Evolutionary conservation across 2,888 invertebrate genomes (phyloP).

Genomic region (Sturmia bella): DNA sequence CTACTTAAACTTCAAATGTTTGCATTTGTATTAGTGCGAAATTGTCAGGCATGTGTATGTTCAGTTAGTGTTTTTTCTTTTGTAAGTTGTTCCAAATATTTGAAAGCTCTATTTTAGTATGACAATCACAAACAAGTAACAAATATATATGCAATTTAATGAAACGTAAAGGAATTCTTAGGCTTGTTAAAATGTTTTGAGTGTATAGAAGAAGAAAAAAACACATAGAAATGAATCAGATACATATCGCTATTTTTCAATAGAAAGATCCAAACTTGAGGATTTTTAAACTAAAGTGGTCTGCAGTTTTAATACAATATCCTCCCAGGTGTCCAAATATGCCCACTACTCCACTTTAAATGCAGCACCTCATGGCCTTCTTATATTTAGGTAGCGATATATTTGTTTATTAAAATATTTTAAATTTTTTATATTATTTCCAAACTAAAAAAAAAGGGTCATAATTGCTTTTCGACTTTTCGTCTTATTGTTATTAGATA

Average conservation of each 20-base stretch:
- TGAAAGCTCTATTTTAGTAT: slow-evolving; percentile 5
- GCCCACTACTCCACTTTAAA: too few species aligned
- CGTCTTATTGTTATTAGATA: too few species aligned
- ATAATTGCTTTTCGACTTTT: not conserved
- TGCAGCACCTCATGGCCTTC: too few species aligned
- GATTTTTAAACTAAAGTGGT: too few species aligned
- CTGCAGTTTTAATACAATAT: too few species aligned
- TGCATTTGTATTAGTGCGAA: slow-evolving; percentile 19
- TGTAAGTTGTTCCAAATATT: slow-evolving; percentile 5
- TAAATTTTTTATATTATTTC: not conserved
- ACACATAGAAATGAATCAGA: not conserved
- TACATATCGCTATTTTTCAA: too few species aligned
- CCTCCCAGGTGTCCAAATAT: too few species aligned
- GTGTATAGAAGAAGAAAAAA: not conserved
- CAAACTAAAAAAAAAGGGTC: not conserved
- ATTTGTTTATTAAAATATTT: too few species aligned
- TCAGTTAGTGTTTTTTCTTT: slow-evolving; percentile 13
- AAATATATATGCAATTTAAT: slow-evolving; percentile 29
- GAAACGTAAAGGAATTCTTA: slow-evolving; percentile 10
- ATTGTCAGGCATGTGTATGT: not conserved
- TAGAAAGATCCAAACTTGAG: too few species aligned
- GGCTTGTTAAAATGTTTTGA: slow-evolving; percentile 25
- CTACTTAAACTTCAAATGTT: not conserved
- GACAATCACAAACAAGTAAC: not conserved
- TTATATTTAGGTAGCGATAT: too few species aligned